phyloP scores from a whole-genome alignment of 2,113 vertebrate species.

The Noctilio leporinus region DNA sequence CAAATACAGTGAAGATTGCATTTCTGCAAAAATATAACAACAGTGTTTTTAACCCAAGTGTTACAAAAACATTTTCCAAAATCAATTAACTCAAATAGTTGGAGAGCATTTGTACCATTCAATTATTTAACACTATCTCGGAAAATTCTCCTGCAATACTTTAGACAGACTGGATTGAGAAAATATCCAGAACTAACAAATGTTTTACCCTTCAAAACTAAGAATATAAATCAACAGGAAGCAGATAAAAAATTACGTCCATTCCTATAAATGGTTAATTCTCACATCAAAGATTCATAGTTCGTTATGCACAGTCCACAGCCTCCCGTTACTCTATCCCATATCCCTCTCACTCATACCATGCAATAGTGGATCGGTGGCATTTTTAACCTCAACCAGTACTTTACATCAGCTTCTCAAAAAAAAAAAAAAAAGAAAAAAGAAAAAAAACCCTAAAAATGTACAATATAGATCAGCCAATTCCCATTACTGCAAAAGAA shows the following conservation, averaged over 20 bases:
- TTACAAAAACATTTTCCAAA: slow-evolving; percentile 15
- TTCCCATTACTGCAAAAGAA: not conserved
- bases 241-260: not conserved
- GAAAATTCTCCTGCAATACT: not conserved
- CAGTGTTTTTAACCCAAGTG: not conserved
- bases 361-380: not conserved
- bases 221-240: not conserved
- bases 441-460: not conserved
- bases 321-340: not conserved
- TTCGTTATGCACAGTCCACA: not conserved
- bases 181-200: slow-evolving; percentile 20
- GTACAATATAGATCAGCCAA: not conserved
- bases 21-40: not conserved
- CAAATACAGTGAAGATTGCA: not conserved
- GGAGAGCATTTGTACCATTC: not conserved
- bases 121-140: not conserved
- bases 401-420: not conserved
- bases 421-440: not conserved
- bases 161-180: not conserved
- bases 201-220: slow-evolving; percentile 23
- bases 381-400: not conserved
- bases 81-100: slow-evolving; percentile 23
- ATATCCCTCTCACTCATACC: not conserved
- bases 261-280: not conserved
- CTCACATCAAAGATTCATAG: not conserved